These are phyloP conservation scores for Drosophila lacicola DNA, from an alignment of 2,888 invertebrate species.

Conservation along the genomic window DNA sequence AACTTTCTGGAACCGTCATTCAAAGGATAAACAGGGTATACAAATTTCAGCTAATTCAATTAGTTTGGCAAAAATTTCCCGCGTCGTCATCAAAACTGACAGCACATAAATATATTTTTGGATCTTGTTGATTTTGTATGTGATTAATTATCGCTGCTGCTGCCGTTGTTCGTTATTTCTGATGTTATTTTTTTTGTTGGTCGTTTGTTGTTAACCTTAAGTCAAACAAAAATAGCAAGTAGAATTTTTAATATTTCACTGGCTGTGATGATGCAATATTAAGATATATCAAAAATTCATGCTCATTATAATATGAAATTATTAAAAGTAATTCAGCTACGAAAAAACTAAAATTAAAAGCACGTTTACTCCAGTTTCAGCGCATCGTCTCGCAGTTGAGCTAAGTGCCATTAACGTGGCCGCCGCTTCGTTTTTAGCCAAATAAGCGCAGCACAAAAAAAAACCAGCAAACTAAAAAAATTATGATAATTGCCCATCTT, in stretches of 20 bases:
- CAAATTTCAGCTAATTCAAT: slow-evolving; percentile 21
- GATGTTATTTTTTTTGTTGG: slow-evolving; percentile 34
- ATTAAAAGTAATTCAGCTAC: slow-evolving; percentile 64
- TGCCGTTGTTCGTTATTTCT: slow-evolving; percentile 19
- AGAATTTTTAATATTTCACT: slow-evolving; percentile 73
- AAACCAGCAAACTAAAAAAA: slow-evolving; percentile 45
- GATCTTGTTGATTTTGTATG: slow-evolving; percentile 62
- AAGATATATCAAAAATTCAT: slow-evolving; percentile 44
- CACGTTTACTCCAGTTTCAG: slow-evolving; percentile 79
- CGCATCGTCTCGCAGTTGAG: slow-evolving; percentile 56
- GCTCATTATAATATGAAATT: slow-evolving; percentile 73
- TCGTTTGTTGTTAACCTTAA: slow-evolving; percentile 75
- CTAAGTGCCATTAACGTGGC: slow-evolving; percentile 73
- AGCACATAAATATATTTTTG: slow-evolving; percentile 49
- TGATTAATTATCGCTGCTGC: slow-evolving; percentile 56
- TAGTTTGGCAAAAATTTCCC: slow-evolving; percentile 29
- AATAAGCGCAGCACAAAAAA: slow-evolving; percentile 38
- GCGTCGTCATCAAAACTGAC: slow-evolving; percentile 54
- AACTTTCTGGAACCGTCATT: too few relatives aligned
- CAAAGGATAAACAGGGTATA: slow-evolving; percentile 18
- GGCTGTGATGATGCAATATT: slow-evolving; percentile 69
- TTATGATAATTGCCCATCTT: slow-evolving; percentile 74
- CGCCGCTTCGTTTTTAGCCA: slow-evolving; percentile 43
- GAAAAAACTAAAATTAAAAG: slow-evolving; percentile 54
- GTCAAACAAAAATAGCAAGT: slow-evolving; percentile 74